Evolutionary conservation across 2,797 vertebrate genomes (phyloP), one percentile per base, ranked within the genome.

Genomic region (Cyclura pinguis): DNA sequence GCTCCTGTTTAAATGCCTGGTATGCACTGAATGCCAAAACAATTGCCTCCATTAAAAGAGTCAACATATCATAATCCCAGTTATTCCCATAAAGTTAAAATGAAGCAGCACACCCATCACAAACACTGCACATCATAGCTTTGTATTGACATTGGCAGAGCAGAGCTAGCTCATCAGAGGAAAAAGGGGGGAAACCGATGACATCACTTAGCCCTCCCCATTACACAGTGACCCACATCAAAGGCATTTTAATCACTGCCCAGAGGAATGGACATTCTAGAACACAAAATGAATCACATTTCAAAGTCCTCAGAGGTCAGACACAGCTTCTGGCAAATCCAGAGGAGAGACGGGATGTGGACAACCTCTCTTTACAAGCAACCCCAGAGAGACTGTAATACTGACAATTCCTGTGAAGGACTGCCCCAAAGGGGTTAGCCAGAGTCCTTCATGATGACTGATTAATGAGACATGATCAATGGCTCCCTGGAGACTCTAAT

Each of bases 191-290:
- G 88, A 92, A 94, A 85, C 59, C 76, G 91, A 81, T 96, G 95
- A 96, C 92, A 90, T 96, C 95, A 95, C 94, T 87, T 87, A 95
- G 90, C 91, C 95, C 91, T 93, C 92, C 93, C 94, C 95, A 88
- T 90, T 90, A 85, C 93, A 95, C 0, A 0, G 93, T 92, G 93
- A 95, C 92, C 95, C 94, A 94, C 95, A 95, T 95, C 95, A 96
- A 95, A 95, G 87, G 91, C 78, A 76, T 82, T 85, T 94, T 92
- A 94, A 94, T 95, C n/a, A 22, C 94, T 89, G 90, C 91, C 90
- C 94, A 90, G 92, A 91, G 94, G 77, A 95, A 94, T 80, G 93
- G 95, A 88, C 83, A 8, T 93, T 95, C 96, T 93, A 84, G 91
- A 94, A 93, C 82, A 84, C n/a, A 91, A 89, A 92, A 93, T 95